phyloP scores from a whole-genome alignment of 1,140 invertebrate genomes.

The Limonius californicus region DNA sequence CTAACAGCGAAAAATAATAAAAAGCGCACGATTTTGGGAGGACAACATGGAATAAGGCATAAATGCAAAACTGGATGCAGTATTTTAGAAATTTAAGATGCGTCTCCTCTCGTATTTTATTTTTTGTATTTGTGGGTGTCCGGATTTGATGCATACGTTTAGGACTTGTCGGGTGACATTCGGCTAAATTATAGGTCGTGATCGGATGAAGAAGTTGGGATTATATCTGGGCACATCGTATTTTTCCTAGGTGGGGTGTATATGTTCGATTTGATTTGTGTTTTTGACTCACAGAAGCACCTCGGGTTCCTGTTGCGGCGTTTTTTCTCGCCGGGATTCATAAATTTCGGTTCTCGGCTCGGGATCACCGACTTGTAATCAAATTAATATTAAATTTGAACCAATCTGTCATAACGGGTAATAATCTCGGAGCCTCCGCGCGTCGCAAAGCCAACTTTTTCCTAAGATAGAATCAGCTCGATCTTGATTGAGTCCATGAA shows the following conservation, averaged over 20 bases:
- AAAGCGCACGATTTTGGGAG: too few species aligned
- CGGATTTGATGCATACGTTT: conserved; percentile 9
- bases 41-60: background rate
- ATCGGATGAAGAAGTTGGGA: conserved; percentile 1
- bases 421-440: background rate
- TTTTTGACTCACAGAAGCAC: background rate
- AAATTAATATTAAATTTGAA: background rate
- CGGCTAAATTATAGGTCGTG: background rate
- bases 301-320: background rate
- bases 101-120: background rate
- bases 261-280: background rate
- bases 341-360: too few species aligned
- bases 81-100: background rate
- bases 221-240: background rate
- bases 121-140: background rate
- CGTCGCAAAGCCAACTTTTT: background rate
- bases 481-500: conserved; percentile 5
- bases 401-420: background rate
- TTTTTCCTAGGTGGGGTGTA: too few species aligned
- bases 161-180: background rate
- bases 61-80: background rate
- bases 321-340: background rate
- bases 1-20: background rate
- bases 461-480: background rate
- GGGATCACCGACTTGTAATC: background rate